Base-by-base conservation (phyloP, 2,113 vertebrate species). In the Cottus gobio region DNA sequence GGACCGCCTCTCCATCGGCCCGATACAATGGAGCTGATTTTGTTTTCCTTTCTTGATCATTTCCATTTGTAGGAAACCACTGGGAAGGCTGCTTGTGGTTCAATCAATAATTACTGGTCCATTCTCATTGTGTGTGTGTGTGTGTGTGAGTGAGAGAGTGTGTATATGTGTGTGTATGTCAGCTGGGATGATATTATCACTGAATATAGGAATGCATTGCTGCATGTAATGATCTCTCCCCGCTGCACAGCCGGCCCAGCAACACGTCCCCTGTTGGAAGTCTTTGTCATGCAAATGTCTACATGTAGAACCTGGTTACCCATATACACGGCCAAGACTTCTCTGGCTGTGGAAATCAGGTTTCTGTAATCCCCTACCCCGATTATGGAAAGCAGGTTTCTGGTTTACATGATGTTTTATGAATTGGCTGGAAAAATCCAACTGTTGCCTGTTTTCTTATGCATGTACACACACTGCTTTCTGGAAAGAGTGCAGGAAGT, bases 21-120 rank as follows among this genome's bases (percentile, higher is more conserved):
- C 6, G 7, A 64, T 68, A 89, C 86, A 87, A 82, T 78, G 20
- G 36, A 61, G 84, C 72, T 90, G 89, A 92, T 91, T 92, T 85
- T 85, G 69, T 84, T 91, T 87, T 80, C 46, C 31, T 54, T 79
- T 36, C 56, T 11, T 79, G 67, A 90, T 89, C 85, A 76, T 79
- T 65, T 77, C 76, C 81, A 82, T 89, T 90, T 78, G 88, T 81
- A n/a, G 68, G 56, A 76, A 60, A 58, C 20, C 65, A 24, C 52
- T 80, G 10, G 11, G 78, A 79, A 79, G 48, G 81, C 50, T 77
- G 82, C 74, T 22, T 3, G 7, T 7, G 13, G 18, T 86, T 89
- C 56, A 82, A 64, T 80, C 70, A 71, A 78, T 77, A 80, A 75
- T 68, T 70, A 70, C 54, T 36, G 28, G 77, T 62, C 50, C 24